Evolutionary conservation across 2,888 invertebrate species (phyloP).

Genomic region (Helleia helle): DNA sequence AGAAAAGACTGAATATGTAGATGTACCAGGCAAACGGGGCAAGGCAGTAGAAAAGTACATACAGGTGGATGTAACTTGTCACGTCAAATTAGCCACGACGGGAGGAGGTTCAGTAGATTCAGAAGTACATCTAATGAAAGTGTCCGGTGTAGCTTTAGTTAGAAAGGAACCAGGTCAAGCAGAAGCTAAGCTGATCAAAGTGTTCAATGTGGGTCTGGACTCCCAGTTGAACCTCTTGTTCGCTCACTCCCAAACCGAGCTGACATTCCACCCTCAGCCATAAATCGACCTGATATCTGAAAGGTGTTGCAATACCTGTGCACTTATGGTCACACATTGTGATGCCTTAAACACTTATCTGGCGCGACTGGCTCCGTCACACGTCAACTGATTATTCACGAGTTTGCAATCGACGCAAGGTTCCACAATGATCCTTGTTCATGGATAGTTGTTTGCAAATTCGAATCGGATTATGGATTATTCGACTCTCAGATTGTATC

Average conservation of each 20-base stretch:
- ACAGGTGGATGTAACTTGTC: slow-evolving; percentile 79
- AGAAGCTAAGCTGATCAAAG: slow-evolving; percentile 70
- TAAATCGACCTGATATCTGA: slow-evolving; percentile 40
- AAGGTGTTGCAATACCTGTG: slow-evolving; percentile 49
- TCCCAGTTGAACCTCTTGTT: slow-evolving; percentile 79
- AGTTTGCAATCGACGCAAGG: slow-evolving; percentile 46
- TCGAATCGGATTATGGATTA: slow-evolving; percentile 26
- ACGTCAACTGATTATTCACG: slow-evolving; percentile 51
- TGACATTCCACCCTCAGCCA: slow-evolving; percentile 76
- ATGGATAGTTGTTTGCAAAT: slow-evolving; percentile 37
- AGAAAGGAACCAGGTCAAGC: slow-evolving; percentile 74
- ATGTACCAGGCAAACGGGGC: slow-evolving; percentile 57
- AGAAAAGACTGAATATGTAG: slow-evolving; percentile 75
- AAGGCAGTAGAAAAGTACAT: slow-evolving; percentile 76
- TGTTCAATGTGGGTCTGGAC: slow-evolving; percentile 80
- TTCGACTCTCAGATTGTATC: slow-evolving; percentile 10
- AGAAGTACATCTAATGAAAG: slow-evolving; percentile 77
- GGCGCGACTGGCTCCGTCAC: slow-evolving; percentile 64
- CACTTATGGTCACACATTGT: slow-evolving; percentile 31
- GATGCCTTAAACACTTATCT: slow-evolving; percentile 47
- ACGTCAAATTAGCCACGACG: slow-evolving; percentile 75
- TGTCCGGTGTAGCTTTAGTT: slow-evolving; percentile 78
- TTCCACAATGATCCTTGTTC: slow-evolving; percentile 26
- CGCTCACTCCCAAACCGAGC: slow-evolving; percentile 77
- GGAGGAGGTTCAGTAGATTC: slow-evolving; percentile 72